Base-by-base conservation (phyloP, 2,113 vertebrate species). In the Paralichthys olivaceus region DNA sequence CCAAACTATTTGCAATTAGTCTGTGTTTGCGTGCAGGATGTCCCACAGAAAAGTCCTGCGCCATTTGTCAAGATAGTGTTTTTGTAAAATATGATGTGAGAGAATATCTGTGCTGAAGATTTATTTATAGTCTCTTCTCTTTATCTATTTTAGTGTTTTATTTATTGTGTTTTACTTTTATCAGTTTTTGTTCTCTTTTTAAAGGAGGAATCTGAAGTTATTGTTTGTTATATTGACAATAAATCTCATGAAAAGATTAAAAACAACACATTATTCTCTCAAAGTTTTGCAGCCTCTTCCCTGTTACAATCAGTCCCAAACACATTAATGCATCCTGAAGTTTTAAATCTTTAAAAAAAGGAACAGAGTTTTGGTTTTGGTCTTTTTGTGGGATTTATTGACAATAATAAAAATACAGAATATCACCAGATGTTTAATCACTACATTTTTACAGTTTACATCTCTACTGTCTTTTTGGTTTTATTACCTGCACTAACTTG, bases 1-100 rank as follows among this genome's bases (percentile, higher is more conserved):
- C 69, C 63, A 77, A 80, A 77, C 69, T 79, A 64, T 82, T 69
- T 45, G 13, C 43, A 75, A 20, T 70, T 75, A 56, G 54, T 65
- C 54, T 59, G 60, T 62, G 40, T 83, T 83, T 81, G 79, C 66
- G 62, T 67, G 55, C 54, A 72, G 47, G 29, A 66, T 9, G 34
- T 61, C 63, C 72, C 65, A 49, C 60, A 58, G 54, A 76, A 62
- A 53, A 45, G 72, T 58, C 49, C 55, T 49, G 17, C 13, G 56
- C 54, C 29, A 57, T 65, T 77, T 73, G 37, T 78, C 63, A 56
- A 64, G 49, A 73, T 47, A 47, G 26, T 54, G 4, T 14, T 43
- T 43, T 54, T 14, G 45, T 71, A n/a, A 59, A 40, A 40, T 14
- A 26, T 40, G 9, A 5, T 72, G 15, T 54, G 23, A 25, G 14